Base-by-base conservation (phyloP, 92 coral and sea anemone genomes). In the Galaxea fascicularis region DNA sequence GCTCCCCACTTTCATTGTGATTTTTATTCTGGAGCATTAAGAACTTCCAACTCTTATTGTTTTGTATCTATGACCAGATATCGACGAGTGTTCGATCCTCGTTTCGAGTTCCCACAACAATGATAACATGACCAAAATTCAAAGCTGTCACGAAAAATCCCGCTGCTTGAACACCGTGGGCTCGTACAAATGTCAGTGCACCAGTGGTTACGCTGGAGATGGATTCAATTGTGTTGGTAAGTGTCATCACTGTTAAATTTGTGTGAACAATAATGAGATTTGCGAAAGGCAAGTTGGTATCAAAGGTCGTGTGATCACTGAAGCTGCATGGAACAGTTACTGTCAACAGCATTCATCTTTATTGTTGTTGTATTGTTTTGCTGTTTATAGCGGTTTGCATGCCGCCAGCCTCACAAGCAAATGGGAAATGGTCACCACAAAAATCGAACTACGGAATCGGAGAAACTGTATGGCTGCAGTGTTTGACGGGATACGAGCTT, bases 121-220 rank as follows among this genome's bases (percentile, higher is more conserved):
- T 63, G 81, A 89, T 66, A 77, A 64, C 85, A 77, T n/a, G n/a
- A n/a, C 71, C 45, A 70, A 67, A 2, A 64, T 64, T 64, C 92
- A 70, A 76, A 71, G 65, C 30, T 91, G 95, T 74, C 92, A 91
- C 79, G 79, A 86, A 75, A 78, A 91, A 39, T 94, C 94, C 29
- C 44, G 62, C 77, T 91, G 95, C 69, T 63, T 88, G 47, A 91
- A 95, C 90, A 93, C 87, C 64, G 45, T 73, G 21, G 98, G 97
- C 77, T 79, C 92, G 9, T 91, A 86, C 60, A 60, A 76, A 44
- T 89, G 93, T 63, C 60, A 75, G 64, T 91, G 95, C 78, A 62
- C 21, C 59, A 62, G 30, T 28, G 90, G 95, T 20, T 88, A 81
- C 60, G 88, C 70, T 60, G 94, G 95, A 5, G 85, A 89, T 28